Evolutionary conservation across 2,797 vertebrate genomes (phyloP).

Genomic region (Bovichtus diacanthus): DNA sequence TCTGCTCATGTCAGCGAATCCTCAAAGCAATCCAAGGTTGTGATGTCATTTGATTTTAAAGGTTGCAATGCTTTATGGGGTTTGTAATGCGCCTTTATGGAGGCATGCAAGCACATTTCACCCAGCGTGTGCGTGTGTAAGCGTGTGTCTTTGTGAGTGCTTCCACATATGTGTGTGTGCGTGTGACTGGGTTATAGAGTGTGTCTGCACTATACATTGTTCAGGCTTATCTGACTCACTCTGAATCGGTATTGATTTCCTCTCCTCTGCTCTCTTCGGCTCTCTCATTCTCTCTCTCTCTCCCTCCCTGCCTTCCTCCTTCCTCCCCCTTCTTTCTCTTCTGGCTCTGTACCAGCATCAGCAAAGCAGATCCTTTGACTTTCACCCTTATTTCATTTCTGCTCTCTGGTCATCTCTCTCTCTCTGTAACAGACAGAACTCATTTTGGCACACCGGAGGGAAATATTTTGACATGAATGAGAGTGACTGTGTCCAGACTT

Average conservation of each 20-base stretch:
- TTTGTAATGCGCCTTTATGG: conserved; percentile 80
- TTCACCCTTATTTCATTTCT: conserved; percentile 59
- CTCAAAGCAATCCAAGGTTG: conserved; percentile 81
- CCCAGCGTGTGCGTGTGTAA: conserved; percentile 19
- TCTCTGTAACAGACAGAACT: conserved; percentile 50
- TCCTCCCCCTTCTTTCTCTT: conserved; percentile 41
- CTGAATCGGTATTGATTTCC: conserved; percentile 91
- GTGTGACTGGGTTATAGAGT: conserved; percentile 86
- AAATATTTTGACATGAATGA: conserved; percentile 46
- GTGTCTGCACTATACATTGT: conserved; percentile 88
- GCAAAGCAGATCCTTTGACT: conserved; percentile 60
- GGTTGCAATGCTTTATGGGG: conserved; percentile 82
- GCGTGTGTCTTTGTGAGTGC: conserved; percentile 34
- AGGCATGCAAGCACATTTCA: conserved; percentile 65
- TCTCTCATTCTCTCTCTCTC: conserved; percentile 64
- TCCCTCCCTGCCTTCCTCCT: conserved; percentile 33
- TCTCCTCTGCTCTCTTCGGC: conserved; percentile 83
- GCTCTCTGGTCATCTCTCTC: conserved; percentile 54
- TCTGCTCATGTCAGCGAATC: conserved; percentile 82
- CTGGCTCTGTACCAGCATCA: conserved; percentile 70
- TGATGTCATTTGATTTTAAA: conserved; percentile 84
- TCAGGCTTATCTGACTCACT: conserved; percentile 89
- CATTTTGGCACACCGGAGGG: conserved; percentile 37
- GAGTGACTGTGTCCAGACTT: conserved; percentile 7
- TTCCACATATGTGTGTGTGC: conserved; percentile 43